Evolutionary conservation across 2,113 vertebrate genomes (phyloP).

Genomic region (Empidonax traillii): DNA sequence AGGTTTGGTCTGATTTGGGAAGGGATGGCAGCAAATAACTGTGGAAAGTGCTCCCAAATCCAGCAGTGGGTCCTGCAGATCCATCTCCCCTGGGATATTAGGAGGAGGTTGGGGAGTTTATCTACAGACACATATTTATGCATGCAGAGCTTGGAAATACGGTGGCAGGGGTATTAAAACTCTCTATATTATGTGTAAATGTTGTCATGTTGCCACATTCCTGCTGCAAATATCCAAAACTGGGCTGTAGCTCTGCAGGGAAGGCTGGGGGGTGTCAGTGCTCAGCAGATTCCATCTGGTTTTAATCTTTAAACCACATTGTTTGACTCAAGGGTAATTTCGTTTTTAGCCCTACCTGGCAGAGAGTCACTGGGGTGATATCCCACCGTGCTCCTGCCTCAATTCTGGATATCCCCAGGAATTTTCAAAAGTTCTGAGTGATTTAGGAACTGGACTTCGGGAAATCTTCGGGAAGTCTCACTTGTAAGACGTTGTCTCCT

Average conservation of each 20-base stretch:
- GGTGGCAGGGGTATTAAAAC: not conserved
- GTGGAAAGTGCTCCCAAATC: not conserved
- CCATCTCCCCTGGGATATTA: not conserved
- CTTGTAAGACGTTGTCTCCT: not conserved
- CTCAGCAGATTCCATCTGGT: not conserved
- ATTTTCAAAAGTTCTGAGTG: not conserved
- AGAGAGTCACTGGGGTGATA: not conserved
- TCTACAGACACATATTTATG: rapidly evolving
- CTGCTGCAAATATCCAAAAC: not conserved
- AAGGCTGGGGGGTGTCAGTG: not conserved
- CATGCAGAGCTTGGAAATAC: not conserved
- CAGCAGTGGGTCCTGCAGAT: not conserved
- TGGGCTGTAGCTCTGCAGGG: not conserved
- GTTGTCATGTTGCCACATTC: not conserved
- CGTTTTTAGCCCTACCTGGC: not conserved
- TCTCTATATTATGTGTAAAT: rapidly evolving
- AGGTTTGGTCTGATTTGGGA: not conserved
- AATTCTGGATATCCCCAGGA: rapidly evolving
- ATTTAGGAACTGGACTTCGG: not conserved
- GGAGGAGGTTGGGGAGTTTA: not conserved
- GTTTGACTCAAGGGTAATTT: not conserved
- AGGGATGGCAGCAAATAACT: not conserved
- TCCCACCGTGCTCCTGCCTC: not conserved
- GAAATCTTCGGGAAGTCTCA: not conserved
- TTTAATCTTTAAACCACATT: not conserved